A percentile compares a stretch with the other conserved stretches of the same genome.
phyloP scores from a whole-genome alignment of 1,140 invertebrate genomes.

The Drosophila jambulina region DNA sequence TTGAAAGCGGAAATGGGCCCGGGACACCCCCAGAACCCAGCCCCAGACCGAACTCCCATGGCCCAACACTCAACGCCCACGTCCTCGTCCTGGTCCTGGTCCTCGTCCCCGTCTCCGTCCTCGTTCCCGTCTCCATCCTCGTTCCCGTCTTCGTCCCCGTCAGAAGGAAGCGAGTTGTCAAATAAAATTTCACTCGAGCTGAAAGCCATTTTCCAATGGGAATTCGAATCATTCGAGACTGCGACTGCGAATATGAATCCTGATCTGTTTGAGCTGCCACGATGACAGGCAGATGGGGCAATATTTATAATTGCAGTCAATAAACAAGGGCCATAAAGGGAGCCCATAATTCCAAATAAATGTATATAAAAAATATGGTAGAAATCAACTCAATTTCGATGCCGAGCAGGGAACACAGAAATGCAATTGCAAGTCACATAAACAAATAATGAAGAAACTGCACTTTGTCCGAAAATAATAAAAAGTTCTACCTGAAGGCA shows the following conservation, averaged over 20 bases:
- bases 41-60: no score
- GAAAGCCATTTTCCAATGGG: conserved; percentile 46
- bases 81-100: background rate
- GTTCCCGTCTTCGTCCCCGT: background rate
- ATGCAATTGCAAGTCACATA: background rate
- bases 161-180: conserved; percentile 35
- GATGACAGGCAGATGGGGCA: conserved; percentile 30
- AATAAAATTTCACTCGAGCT: conserved; percentile 51
- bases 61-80: background rate
- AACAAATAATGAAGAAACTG: background rate
- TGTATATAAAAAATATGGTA: background rate
- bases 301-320: conserved; percentile 48
- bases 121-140: no score
- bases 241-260: conserved; percentile 26
- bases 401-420: background rate
- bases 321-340: conserved; percentile 22
- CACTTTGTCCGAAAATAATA: background rate
- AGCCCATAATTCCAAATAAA: background rate
- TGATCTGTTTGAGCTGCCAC: conserved; percentile 29
- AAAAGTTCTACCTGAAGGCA: background rate
- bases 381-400: conserved; percentile 1
- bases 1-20: conserved; percentile 52
- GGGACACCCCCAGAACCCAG: background rate
- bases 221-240: conserved; percentile 32
- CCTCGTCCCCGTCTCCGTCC: background rate